phyloP scores from a whole-genome alignment of 2,113 vertebrate species.

The Chaetodon auriga region DNA sequence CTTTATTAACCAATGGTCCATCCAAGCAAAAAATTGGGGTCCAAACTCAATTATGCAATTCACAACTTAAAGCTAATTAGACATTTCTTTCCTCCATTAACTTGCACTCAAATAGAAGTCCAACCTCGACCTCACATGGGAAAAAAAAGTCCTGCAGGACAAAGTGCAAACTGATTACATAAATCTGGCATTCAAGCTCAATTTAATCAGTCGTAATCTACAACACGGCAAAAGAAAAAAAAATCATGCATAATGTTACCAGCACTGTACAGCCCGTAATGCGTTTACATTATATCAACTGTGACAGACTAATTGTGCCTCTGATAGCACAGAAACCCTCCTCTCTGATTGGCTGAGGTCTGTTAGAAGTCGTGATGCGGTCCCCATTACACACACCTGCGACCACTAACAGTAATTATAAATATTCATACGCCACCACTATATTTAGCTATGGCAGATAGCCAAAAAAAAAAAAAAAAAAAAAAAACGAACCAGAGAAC shows the following conservation, averaged over 20 bases:
- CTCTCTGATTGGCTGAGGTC: slow-evolving; percentile 40
- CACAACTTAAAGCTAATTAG: slow-evolving; percentile 54
- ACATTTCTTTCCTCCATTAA: slow-evolving; percentile 52
- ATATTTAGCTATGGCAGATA: not conserved
- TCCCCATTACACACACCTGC: slow-evolving; percentile 47
- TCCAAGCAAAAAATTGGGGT: slow-evolving; percentile 54
- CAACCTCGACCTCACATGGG: slow-evolving; percentile 2
- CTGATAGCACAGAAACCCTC: not conserved
- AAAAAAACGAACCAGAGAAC: not conserved
- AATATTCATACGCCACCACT: slow-evolving; percentile 2
- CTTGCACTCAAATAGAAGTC: slow-evolving; percentile 16
- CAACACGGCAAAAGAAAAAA: not conserved
- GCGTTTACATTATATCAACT: not conserved
- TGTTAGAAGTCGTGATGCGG: slow-evolving; percentile 6
- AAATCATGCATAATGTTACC: not conserved
- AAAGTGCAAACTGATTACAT: slow-evolving; percentile 32
- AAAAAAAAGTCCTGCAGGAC: not conserved
- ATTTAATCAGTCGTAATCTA: slow-evolving; percentile 6
- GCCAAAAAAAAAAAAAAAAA: not conserved
- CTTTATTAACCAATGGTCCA: slow-evolving; percentile 37
- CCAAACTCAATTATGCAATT: slow-evolving; percentile 56
- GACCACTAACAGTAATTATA: slow-evolving; percentile 4
- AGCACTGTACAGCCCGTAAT: not conserved
- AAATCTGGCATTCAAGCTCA: not conserved
- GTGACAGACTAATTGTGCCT: not conserved